Conservation (phyloP, 2,888 invertebrate genomes). For the Leucoptera coffeella region DNA sequence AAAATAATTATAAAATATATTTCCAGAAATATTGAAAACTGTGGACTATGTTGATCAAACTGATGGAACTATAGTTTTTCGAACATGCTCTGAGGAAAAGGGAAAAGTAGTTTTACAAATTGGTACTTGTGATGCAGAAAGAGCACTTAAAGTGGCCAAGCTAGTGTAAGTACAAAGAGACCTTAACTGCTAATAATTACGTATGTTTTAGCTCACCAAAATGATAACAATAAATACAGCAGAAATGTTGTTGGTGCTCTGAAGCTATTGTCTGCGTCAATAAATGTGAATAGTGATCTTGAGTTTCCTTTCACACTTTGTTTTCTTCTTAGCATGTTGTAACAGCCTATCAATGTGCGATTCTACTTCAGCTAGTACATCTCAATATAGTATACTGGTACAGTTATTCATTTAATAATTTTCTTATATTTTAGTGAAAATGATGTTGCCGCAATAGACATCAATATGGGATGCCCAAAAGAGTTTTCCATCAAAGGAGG, state of each 20-base stretch:
- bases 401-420: conserved; percentile 3
- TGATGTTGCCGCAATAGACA: conserved; percentile 91
- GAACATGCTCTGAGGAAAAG: conserved; percentile 81
- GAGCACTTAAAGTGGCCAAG: conserved; percentile 85
- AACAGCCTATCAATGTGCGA: not conserved
- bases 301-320: too few species aligned
- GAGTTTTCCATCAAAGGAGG: conserved; percentile 97
- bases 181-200: too few species aligned
- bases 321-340: too few species aligned
- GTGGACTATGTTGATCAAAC: conserved; percentile 85
- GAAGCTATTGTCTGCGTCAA: too few species aligned
- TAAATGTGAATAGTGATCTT: too few species aligned
- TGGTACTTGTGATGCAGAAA: conserved; percentile 82
- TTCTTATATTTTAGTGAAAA: conserved; percentile 61
- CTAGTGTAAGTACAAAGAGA: conserved; percentile 80
- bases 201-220: too few species aligned
- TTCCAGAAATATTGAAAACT: conserved; percentile 80
- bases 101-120: conserved; percentile 83
- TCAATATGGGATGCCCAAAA: conserved; percentile 99
- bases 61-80: conserved; percentile 88
- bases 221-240: too few species aligned
- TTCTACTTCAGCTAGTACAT: too few species aligned
- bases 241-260: too few species aligned
- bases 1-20: too few species aligned
- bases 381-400: too few species aligned